Evolutionary conservation across 37 sponge, comb jelly and placozoan genomes (phyloP), one percentile per base, ranked within the genome.

Genomic region (Aplysina aerophoba): DNA sequence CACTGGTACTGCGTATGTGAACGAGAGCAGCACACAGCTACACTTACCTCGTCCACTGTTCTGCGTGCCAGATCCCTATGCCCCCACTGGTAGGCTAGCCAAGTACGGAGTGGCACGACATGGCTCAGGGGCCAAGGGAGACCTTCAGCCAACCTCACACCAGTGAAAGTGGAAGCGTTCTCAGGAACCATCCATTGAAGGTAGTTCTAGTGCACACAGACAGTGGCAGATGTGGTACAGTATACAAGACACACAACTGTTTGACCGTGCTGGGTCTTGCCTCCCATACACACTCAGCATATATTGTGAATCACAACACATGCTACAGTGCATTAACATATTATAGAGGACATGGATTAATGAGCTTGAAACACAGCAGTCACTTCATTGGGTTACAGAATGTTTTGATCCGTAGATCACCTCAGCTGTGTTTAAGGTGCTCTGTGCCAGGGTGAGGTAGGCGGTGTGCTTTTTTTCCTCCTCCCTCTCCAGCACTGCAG

Each of bases 341-440:
- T n/a, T n/a, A n/a, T n/a, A n/a, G n/a, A n/a, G n/a, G n/a, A n/a
- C n/a, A n/a, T n/a, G n/a, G n/a, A n/a, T n/a, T n/a, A n/a, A n/a
- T n/a, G n/a, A n/a, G n/a, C n/a, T n/a, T n/a, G n/a, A n/a, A n/a
- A n/a, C 66, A 65, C 13, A 65, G 30, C 66, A 65, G 66, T 11
- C 58, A 55, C 28, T 53, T 6, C 39, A 79, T 27, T 44, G 8
- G 53, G 33, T 36, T 73, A 71, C 73, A 69, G 55, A 33, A 0
- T 0, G 31, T 61, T 40, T 61, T 44, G 34, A 93, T 85, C 60
- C 85, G 87, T 22, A 80, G 58, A 90, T 41, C 22, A 75, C 78
- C 15, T 75, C 78, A 40, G 78, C 78, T 22, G 24, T 24, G 54
- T 50, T 36, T 6, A 75, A 75, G n/a, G 78, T 50, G 21, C 24